Evolutionary conservation across 2,888 invertebrate genomes (phyloP).

Genomic region (Ditylenchus weischeri): DNA sequence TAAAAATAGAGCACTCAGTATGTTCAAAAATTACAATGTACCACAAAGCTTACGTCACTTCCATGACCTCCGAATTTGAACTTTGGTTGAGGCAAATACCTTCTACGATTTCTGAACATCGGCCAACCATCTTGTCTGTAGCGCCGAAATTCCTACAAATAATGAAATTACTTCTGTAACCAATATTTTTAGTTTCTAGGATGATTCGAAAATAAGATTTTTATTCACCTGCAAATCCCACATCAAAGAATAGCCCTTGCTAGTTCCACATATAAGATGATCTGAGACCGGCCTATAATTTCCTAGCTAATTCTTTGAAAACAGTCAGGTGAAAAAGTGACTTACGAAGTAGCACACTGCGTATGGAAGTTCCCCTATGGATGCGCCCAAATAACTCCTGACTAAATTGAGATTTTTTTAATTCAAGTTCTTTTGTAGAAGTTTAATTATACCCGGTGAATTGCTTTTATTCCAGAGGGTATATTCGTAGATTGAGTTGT

Average conservation of each 20-base stretch:
- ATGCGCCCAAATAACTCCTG: neutral
- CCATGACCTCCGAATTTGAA: conserved; percentile 19
- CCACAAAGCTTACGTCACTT: conserved; percentile 6
- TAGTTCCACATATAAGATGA: conserved; percentile 20
- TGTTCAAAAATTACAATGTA: neutral
- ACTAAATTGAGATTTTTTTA: conserved; percentile 6
- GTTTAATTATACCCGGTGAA: conserved; percentile 5
- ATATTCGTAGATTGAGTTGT: conserved; percentile 26
- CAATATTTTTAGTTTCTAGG: too few species aligned
- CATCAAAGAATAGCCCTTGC: conserved; percentile 13
- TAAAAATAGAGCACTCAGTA: neutral
- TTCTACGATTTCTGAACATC: neutral
- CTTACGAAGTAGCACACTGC: conserved; percentile 18
- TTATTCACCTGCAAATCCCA: conserved; percentile 23
- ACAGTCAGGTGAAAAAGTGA: too few species aligned
- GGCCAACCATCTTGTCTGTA: conserved; percentile 11
- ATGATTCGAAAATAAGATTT: neutral
- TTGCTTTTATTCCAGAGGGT: conserved; percentile 4
- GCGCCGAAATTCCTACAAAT: conserved; percentile 18
- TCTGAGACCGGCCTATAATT: conserved; percentile 18
- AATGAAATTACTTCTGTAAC: neutral
- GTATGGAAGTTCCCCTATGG: conserved; percentile 17
- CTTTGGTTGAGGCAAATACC: conserved; percentile 19
- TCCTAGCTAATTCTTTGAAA: too few species aligned
- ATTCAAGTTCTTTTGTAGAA: neutral